Percentiles rank a stretch among this genome's conserved stretches.
phyloP scores from a whole-genome alignment of 2,113 vertebrate species.

The Macquaria australasica region DNA sequence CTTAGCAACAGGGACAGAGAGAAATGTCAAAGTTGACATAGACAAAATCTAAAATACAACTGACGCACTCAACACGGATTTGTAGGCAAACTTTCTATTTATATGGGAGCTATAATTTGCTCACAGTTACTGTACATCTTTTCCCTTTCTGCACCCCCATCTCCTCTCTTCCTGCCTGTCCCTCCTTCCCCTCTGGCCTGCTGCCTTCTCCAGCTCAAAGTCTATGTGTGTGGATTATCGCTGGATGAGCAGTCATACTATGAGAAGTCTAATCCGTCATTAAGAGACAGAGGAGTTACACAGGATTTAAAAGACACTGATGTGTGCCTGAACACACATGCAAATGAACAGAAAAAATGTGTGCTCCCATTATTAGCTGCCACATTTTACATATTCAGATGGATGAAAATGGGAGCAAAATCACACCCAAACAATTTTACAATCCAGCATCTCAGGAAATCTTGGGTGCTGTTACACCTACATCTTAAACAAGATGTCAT shows the following conservation, averaged over 20 bases:
- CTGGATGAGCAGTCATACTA: constrained; percentile 76
- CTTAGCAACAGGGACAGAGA: background rate
- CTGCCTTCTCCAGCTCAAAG: constrained; percentile 56
- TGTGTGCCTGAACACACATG: constrained; percentile 35
- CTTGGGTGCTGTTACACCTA: constrained; percentile 5
- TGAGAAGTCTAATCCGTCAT: constrained; percentile 78
- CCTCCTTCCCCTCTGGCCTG: constrained; percentile 40
- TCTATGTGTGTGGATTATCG: constrained; percentile 65
- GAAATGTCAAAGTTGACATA: background rate
- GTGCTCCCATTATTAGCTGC: background rate
- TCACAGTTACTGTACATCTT: constrained; percentile 18
- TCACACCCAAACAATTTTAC: background rate
- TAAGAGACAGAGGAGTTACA: constrained; percentile 70
- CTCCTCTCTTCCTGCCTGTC: constrained; percentile 21
- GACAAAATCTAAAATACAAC: constrained; percentile 4
- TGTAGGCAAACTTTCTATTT: constrained; percentile 33
- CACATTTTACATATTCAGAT: constrained; percentile 1
- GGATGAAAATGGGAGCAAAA: background rate
- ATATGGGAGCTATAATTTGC: constrained; percentile 26
- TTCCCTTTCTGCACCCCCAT: background rate
- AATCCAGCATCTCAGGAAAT: constrained; percentile 5
- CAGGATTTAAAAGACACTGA: constrained; percentile 61
- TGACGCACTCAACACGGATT: constrained; percentile 23
- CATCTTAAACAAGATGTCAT: constrained; percentile 25
- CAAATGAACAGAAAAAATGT: background rate